These are phyloP conservation scores for Hyles euphorbiae DNA, from an alignment of 1,140 invertebrate species.

Conservation along the genomic window DNA sequence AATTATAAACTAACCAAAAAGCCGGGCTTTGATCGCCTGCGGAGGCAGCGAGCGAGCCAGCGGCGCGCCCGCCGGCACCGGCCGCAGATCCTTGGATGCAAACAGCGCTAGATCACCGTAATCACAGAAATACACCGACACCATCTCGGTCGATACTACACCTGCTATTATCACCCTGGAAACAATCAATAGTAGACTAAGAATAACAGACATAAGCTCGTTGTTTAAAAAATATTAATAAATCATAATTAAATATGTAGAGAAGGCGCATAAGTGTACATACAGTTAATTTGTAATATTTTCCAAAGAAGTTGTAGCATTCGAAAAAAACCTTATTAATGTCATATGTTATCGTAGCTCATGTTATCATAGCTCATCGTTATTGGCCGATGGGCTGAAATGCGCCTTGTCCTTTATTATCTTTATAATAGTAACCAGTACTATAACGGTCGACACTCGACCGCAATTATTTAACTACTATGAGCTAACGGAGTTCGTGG, in stretches of 20 bases:
- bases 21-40: conserved; percentile 3
- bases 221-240: neutral
- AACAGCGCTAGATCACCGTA: conserved; percentile 65
- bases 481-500: no score
- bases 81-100: conserved; percentile 37
- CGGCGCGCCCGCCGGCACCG: conserved; percentile 43
- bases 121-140: conserved; percentile 70
- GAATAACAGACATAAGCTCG: no score
- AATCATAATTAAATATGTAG: neutral
- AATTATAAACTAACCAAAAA: neutral
- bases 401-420: no score
- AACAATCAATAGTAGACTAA: neutral
- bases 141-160: conserved; percentile 53
- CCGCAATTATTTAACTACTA: no score
- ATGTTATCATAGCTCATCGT: no score
- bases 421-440: no score
- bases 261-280: neutral
- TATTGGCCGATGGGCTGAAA: no score
- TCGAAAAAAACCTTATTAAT: no score
- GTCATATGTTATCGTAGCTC: no score
- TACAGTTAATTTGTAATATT: no score
- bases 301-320: no score
- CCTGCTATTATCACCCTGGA: conserved; percentile 57
- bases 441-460: no score
- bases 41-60: conserved; percentile 35